Evolutionary conservation across 2,113 vertebrate genomes (phyloP).

Genomic region (Planiliza haematocheilus): DNA sequence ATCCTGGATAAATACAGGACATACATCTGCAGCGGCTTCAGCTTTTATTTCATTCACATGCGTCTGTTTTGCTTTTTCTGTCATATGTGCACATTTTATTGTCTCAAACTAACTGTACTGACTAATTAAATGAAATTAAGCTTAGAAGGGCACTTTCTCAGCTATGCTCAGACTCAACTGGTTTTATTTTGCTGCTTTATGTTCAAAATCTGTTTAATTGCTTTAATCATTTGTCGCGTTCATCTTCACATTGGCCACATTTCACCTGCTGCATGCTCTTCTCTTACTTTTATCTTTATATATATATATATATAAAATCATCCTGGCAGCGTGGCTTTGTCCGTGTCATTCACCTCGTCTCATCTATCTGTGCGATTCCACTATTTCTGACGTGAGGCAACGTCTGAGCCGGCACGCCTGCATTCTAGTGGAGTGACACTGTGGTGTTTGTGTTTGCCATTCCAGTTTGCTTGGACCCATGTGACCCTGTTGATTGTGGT

Average conservation of each 20-base stretch:
- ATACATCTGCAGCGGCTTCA: no score
- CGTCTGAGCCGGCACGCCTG: conserved; percentile 33
- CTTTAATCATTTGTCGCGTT: not conserved
- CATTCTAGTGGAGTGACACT: conserved; percentile 72
- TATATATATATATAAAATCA: not conserved
- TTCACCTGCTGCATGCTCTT: conserved; percentile 16
- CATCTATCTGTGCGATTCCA: conserved; percentile 1
- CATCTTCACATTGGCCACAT: not conserved
- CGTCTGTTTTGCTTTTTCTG: not conserved
- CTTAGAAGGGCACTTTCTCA: no score
- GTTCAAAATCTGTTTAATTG: conserved; percentile 1
- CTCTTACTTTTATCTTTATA: not conserved
- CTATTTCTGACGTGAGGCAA: conserved; percentile 27
- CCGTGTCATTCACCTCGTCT: not conserved
- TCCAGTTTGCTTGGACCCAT: conserved; percentile 99
- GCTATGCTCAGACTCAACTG: not conserved
- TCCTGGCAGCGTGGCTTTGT: conserved; percentile 3
- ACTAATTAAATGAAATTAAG: not conserved
- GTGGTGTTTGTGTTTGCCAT: conserved; percentile 87
- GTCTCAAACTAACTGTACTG: not conserved
- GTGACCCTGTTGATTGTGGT: conserved; percentile 99
- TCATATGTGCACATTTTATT: not conserved
- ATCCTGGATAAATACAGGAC: no score
- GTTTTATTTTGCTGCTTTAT: not conserved
- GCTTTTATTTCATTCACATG: not conserved